Base-by-base conservation (phyloP, 2,888 invertebrate species). In the Steromphala cineraria region DNA sequence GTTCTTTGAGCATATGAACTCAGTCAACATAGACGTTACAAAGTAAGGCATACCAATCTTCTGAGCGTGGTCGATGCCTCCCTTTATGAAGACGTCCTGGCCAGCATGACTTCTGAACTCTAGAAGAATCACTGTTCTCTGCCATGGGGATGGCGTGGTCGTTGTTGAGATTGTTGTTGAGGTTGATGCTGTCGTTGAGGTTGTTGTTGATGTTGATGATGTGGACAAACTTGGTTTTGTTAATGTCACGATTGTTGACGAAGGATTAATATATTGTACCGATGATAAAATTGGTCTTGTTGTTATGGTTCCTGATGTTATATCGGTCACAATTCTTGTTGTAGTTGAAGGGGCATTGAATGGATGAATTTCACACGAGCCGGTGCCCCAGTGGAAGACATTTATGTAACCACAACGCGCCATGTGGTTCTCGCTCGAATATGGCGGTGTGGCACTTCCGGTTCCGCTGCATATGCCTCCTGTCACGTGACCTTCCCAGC, bases 71-170 rank as follows among this genome's bases (percentile, higher is more conserved):
- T 88, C 89, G 36, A 92, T 85, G 15, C 92, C 94, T 15, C 94
- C 94, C 55, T 94, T 85, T 67, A 94, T 88, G 87, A 94, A 94
- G 67, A 94, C 71, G 82, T 94, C 92, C 85, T 94, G 91, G 8
- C 94, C 94, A 0, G 87, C 83, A 0, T 81, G 77, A 0, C 94
- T 94, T 31, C 89, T 85, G 82, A 87, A 88, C 80, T 92, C 84
- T 5, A 94, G 78, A 78, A 93, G 83, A 46, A 94, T 90, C 2
- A 94, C 93, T 0, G 94, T 94, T 79, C 90, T 85, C 17, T 87
- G 87, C 86, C 85, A 88, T 46, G 46, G 46, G 10, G 46, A 88
- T 46, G 10, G 8, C 46, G 46, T 10, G 46, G 46, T 46, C 46
- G 46, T 46, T 36, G 36, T 4, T 4, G 36, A 36, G 46, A 13